Evolutionary conservation across 2,113 vertebrate genomes (phyloP), one percentile per base, ranked within the genome.

Genomic region (Aphelocoma coerulescens): DNA sequence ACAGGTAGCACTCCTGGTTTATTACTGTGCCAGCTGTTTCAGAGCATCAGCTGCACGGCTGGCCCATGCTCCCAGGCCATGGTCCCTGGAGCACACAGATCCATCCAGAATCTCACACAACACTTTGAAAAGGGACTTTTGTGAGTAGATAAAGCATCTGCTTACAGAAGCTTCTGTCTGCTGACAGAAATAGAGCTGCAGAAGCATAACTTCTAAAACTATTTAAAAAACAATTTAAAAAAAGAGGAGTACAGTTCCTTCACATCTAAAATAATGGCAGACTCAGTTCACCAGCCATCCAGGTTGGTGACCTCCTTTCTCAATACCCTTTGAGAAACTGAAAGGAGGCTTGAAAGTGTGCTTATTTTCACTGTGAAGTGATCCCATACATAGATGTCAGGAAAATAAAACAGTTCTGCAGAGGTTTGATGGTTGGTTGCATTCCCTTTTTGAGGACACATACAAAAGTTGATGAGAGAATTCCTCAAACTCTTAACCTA

Each of bases 291-390:
- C 33, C 39, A 75, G 33, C 28, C 58, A 88, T 37, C 49, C 90
- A 88, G 65, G 52, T 17, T 80, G 54, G 59, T 58, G 79, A 80
- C 78, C 55, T 80, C 48, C 18, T 85, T 91, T 90, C 55, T 88
- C 76, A 80, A 24, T 28, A 58, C 3, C 55, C 35, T 89, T 28
- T 67, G 43, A 91, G 75, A 91, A 94, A 71, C 35, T 37, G n/a
- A 74, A 83, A 91, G 48, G 43, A 89, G 48, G 27, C 27, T 58
- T 85, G 44, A 82, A 48, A 66, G 33, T 28, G 67, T 77, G 46
- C 30, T 95, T 89, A 82, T 83, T 95, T 93, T 79, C 35, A 69
- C 15, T 89, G 54, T 76, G 58, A 96, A 96, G 71, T 73, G 58
- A 93, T 88, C 75, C 67, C 1, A 3, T 44, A 78, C 91, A 92